These are phyloP conservation scores for Charadrius vociferus DNA, from an alignment of 2,113 vertebrate genomes.

Conservation along the genomic window DNA sequence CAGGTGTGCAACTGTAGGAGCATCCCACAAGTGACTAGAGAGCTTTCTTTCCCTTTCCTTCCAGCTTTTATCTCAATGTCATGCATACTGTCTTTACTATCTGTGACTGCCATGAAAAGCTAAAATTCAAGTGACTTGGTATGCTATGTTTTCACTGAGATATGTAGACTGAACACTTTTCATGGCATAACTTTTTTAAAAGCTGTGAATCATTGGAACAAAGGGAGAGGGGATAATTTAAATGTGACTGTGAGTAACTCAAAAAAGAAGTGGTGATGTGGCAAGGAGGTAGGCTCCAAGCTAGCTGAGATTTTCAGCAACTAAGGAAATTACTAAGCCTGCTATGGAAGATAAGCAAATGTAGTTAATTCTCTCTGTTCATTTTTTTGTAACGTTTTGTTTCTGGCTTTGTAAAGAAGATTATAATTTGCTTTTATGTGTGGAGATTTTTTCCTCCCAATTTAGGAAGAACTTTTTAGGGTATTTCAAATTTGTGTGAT, in stretches of 20 bases:
- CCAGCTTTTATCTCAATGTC: neutral
- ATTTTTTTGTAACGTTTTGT: neutral
- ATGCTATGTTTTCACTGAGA: neutral
- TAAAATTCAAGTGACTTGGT: neutral
- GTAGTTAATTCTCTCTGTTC: neutral
- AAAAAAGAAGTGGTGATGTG: neutral
- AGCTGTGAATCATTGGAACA: neutral
- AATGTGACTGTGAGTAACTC: neutral
- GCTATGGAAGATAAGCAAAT: neutral
- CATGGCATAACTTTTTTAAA: neutral
- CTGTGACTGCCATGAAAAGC: neutral
- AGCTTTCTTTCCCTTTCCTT: neutral
- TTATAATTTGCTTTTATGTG: neutral
- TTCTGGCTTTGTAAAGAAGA: neutral
- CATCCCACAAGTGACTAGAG: neutral
- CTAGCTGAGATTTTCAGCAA: neutral
- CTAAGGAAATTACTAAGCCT: neutral
- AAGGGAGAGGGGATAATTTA: neutral
- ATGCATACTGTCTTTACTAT: neutral
- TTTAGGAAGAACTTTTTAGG: neutral
- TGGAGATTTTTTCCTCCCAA: neutral
- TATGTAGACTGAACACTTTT: neutral
- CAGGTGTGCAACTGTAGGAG: neutral
- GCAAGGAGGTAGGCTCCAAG: neutral
- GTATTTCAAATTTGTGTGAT: neutral